Percentiles rank a stretch among this genome's conserved stretches.
Conservation (phyloP, 2,888 invertebrate species). For the Eupithecia centaureata region DNA sequence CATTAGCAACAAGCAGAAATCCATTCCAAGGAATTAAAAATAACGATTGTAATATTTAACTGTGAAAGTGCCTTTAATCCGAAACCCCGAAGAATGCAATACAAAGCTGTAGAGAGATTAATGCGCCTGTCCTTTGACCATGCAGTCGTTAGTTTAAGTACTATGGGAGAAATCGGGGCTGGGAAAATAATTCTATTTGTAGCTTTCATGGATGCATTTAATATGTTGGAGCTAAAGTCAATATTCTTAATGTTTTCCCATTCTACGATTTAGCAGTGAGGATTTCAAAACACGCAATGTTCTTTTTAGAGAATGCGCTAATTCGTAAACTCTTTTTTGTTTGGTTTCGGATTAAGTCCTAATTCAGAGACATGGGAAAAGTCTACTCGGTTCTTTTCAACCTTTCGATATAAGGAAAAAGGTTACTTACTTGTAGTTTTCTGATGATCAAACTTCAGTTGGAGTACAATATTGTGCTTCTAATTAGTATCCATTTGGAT, state of each 20-base stretch:
- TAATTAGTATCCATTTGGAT: not conserved
- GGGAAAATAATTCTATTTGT: constrained; percentile 1
- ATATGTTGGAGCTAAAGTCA: not conserved
- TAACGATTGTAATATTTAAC: not conserved
- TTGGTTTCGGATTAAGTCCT: too few relatives aligned
- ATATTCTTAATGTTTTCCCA: not conserved
- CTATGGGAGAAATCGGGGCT: constrained; percentile 4
- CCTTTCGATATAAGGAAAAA: too few relatives aligned
- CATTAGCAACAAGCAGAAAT: not conserved
- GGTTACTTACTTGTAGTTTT: too few relatives aligned
- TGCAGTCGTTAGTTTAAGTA: constrained; percentile 11
- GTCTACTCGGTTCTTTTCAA: not conserved
- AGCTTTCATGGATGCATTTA: not conserved
- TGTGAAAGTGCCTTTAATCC: constrained; percentile 27
- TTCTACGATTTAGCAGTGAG: not conserved
- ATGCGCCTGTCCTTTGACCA: constrained; percentile 14
- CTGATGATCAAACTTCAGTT: not conserved
- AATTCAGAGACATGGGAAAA: too few relatives aligned
- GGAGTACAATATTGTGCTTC: not conserved
- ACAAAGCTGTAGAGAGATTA: constrained; percentile 34
- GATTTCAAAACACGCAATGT: not conserved
- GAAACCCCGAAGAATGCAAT: constrained; percentile 38
- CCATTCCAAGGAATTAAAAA: not conserved
- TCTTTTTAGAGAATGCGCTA: too few relatives aligned
- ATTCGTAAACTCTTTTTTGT: too few relatives aligned